Conservation (phyloP, 2,797 vertebrate species). For the Triplophysa yarkandensis region DNA sequence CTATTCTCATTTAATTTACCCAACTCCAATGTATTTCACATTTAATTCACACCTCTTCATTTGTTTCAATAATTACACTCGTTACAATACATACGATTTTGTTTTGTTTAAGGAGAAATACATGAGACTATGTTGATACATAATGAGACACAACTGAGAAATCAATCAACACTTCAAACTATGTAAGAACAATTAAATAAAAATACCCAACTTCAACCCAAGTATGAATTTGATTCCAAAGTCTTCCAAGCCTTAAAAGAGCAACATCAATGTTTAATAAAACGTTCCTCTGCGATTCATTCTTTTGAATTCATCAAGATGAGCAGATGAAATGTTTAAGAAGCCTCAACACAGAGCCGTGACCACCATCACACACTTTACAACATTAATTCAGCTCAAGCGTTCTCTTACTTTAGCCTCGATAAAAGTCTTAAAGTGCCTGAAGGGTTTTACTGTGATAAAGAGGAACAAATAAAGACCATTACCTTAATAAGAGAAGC, state of each 20-base stretch:
- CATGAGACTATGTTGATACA: background rate
- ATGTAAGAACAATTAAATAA: no score
- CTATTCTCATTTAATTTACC: no score
- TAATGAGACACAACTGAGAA: conserved; percentile 1
- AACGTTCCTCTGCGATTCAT: background rate
- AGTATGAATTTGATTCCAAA: background rate
- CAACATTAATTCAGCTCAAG: conserved; percentile 42
- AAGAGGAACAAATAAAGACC: conserved; percentile 54
- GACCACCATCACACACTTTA: background rate
- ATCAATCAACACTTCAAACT: no score
- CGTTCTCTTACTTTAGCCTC: background rate
- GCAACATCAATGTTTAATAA: background rate
- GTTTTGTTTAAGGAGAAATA: no score
- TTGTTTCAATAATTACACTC: no score
- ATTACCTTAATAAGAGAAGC: conserved; percentile 70
- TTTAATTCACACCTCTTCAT: no score
- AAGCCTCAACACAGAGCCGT: background rate
- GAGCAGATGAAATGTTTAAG: conserved; percentile 12
- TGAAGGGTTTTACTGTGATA: conserved; percentile 39
- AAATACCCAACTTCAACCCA: no score
- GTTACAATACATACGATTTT: no score
- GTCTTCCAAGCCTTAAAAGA: background rate
- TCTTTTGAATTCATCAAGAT: background rate
- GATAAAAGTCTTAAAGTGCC: background rate
- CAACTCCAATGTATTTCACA: no score